Base-by-base conservation (phyloP, 2,113 vertebrate genomes). In the Triplophysa dalaica region DNA sequence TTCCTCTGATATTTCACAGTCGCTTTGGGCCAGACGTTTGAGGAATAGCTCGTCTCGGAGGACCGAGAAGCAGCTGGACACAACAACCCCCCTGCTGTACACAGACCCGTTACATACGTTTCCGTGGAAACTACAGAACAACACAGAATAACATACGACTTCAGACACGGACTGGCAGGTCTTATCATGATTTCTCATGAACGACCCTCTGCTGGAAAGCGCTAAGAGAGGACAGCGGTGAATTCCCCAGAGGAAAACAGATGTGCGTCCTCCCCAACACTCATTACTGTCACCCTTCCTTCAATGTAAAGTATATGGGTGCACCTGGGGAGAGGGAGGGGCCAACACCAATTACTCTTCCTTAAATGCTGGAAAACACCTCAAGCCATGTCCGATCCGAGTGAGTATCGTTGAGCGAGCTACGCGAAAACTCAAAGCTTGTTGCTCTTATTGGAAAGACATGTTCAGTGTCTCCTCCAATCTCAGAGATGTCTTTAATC, bases 231-330 rank as follows among this genome's bases (percentile, higher is more conserved):
- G 43, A 48, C 12, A 13, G 62, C 19, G 43, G 21, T 78, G 22
- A 61, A 83, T 83, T 83, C 77, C 70, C 67, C 43, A 77, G 78
- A 8, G 11, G 3, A 33, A 81, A 90, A 86, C 91, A 92, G 91
- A 87, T 92, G 91, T 90, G 87, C 85, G 79, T 82, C 87, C 74
- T 85, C 83, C 83, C 58, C 56, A 19, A 70, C 48, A 82, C 75
- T 68, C 68, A 60, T 82, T 62, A 78, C 65, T 68, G 76, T 68
- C 11, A 78, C 86, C 85, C 81, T 84, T 76, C 65, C 81, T 87
- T 83, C 74, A 85, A 45, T 85, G 38, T 56, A 85, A 91, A 91
- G 85, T 87, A 90, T 91, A 88, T 89, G 86, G 88, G 82, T 83
- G 80, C 9, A 86, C 87, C 86, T 89, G 87, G 72, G 75, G 21